Percentiles rank a stretch among this genome's conserved stretches.
These are phyloP conservation scores for Neoascia interrupta DNA, from an alignment of 2,888 invertebrate species.

Conservation along the genomic window DNA sequence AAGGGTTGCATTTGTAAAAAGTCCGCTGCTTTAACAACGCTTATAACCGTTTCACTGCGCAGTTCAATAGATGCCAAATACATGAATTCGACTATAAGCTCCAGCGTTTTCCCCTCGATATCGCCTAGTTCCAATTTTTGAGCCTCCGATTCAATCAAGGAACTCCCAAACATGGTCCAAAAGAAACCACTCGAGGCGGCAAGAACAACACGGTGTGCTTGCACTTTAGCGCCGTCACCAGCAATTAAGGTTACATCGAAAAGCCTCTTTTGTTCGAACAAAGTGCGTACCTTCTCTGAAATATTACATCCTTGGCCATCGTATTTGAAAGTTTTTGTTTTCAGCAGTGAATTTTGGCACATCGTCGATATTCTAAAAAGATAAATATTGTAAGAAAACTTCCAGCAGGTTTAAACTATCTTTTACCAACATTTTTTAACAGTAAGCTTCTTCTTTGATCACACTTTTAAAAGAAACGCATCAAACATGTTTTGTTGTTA, in stretches of 20 bases:
- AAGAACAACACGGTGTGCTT: conserved; percentile 12
- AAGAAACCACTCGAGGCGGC: conserved; percentile 23
- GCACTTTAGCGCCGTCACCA: not conserved
- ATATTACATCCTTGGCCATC: no score
- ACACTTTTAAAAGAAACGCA: no score
- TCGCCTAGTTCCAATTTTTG: not conserved
- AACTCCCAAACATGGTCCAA: conserved; percentile 2
- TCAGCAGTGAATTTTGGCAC: no score
- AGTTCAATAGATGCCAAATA: not conserved
- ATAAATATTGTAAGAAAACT: no score
- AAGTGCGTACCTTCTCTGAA: not conserved
- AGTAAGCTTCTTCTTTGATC: no score
- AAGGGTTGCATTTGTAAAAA: not conserved
- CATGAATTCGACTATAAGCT: not conserved
- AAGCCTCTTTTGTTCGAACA: not conserved
- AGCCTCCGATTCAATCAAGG: not conserved
- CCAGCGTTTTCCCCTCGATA: not conserved
- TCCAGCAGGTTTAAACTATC: no score
- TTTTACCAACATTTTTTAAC: no score
- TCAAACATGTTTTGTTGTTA: no score
- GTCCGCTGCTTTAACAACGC: conserved; percentile 8
- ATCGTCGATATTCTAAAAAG: no score
- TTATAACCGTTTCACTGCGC: not conserved
- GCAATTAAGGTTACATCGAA: not conserved
- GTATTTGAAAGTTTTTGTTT: no score